These are phyloP conservation scores for Synanthedon myopaeformis DNA, from an alignment of 2,888 invertebrate genomes.

Conservation along the genomic window DNA sequence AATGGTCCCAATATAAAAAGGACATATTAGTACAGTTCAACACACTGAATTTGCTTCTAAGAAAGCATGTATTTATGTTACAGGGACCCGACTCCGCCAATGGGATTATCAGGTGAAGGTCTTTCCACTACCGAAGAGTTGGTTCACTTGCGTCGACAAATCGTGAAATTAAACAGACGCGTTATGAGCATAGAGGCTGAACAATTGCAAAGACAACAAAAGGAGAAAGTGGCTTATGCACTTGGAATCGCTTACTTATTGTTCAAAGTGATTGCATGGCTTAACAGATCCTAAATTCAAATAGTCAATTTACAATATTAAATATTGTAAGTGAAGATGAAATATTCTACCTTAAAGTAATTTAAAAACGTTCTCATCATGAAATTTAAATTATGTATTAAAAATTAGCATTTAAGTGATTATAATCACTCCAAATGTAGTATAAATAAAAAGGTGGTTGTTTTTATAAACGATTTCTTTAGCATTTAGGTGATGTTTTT, in stretches of 20 bases:
- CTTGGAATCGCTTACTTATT: conserved; percentile 87
- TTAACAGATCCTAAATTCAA: conserved; percentile 63
- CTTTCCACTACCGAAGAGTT: conserved; percentile 82
- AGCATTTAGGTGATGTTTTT: conserved; percentile 53
- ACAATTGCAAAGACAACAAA: conserved; percentile 83
- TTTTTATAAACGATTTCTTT: conserved; percentile 35
- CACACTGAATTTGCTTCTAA: neutral
- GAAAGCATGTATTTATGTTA: conserved; percentile 10
- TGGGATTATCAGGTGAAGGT: conserved; percentile 71
- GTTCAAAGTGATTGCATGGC: conserved; percentile 87
- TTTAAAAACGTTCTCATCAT: conserved; percentile 32
- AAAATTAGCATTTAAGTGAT: conserved; percentile 5
- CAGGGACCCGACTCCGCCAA: conserved; percentile 78
- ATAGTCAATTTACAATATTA: conserved; percentile 23
- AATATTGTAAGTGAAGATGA: conserved; percentile 39
- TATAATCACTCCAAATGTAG: conserved; percentile 24
- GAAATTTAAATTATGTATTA: conserved; percentile 20
- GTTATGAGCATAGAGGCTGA: conserved; percentile 90
- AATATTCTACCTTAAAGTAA: conserved; percentile 28
- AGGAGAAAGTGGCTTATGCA: conserved; percentile 88
- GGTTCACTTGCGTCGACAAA: conserved; percentile 84
- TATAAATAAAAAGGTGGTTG: conserved; percentile 32
- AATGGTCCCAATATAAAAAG: too few relatives aligned
- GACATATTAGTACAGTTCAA: too few relatives aligned
- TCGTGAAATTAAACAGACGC: conserved; percentile 88